Conservation (phyloP, 2,888 invertebrate genomes). For the Steinernema carpocapsae region DNA sequence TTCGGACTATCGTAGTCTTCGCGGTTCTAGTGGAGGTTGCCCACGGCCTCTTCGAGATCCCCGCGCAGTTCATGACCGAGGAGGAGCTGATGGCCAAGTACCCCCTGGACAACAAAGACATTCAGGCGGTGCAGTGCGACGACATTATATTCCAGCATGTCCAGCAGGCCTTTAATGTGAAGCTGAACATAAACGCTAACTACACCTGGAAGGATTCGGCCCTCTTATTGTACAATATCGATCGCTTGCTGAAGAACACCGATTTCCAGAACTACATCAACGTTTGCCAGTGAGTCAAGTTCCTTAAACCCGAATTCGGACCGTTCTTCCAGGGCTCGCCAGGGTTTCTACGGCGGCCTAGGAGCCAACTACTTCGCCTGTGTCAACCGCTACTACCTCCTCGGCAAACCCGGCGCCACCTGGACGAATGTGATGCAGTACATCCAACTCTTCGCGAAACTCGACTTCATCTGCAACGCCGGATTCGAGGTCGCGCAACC, state of each 20-base stretch:
- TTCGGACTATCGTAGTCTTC: not conserved
- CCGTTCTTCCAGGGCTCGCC: conserved; percentile 45
- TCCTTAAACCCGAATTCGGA: no score
- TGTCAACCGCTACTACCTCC: conserved; percentile 39
- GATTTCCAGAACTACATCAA: conserved; percentile 6
- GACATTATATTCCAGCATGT: not conserved
- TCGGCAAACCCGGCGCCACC: not conserved
- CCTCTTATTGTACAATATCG: not conserved
- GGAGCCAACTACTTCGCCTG: conserved; percentile 46
- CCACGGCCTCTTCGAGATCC: not conserved
- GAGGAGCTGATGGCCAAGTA: conserved; percentile 3
- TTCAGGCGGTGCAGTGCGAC: not conserved
- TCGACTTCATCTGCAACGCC: conserved; percentile 28
- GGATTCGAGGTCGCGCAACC: conserved; percentile 14
- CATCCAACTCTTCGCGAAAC: conserved; percentile 14
- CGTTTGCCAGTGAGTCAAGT: not conserved
- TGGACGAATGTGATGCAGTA: conserved; percentile 14
- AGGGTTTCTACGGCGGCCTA: conserved; percentile 47
- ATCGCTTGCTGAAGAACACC: not conserved
- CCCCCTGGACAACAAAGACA: no score
- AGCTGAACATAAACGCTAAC: not conserved
- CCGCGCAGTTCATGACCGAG: not conserved
- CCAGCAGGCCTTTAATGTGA: not conserved
- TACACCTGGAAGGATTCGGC: not conserved
- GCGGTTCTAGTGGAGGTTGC: not conserved